phyloP scores from a whole-genome alignment of 2,797 vertebrate species.

The Philypnodon macrostomus region DNA sequence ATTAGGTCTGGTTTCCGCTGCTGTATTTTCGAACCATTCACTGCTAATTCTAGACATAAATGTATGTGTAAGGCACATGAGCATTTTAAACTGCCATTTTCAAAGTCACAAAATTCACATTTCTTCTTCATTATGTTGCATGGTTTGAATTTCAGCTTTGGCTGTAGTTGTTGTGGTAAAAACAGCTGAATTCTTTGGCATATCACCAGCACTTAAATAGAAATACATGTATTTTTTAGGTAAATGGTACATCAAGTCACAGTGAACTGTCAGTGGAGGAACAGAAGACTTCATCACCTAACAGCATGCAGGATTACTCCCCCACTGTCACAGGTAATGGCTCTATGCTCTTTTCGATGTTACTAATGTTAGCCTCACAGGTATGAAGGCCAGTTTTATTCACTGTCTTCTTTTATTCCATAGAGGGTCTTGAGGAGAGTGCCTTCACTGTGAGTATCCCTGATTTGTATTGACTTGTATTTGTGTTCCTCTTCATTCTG shows the following conservation, averaged over 20 bases:
- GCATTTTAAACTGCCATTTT: too few relatives aligned
- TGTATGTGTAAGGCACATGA: too few relatives aligned
- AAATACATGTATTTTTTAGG: conserved; percentile 39
- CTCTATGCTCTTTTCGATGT: not conserved
- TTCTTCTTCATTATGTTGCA: too few relatives aligned
- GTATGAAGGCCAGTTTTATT: not conserved
- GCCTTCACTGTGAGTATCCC: conserved; percentile 72
- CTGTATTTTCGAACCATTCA: too few relatives aligned
- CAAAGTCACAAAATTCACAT: too few relatives aligned
- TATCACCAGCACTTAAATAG: not conserved
- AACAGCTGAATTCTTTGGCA: too few relatives aligned
- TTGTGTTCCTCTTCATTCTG: conserved; percentile 53
- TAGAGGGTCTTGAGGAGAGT: conserved; percentile 74
- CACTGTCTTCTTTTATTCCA: conserved; percentile 10
- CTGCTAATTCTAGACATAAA: too few relatives aligned
- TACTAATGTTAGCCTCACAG: not conserved
- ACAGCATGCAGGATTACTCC: conserved; percentile 57
- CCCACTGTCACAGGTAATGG: conserved; percentile 67
- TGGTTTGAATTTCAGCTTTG: not conserved
- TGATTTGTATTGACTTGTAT: conserved; percentile 10
- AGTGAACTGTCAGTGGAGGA: conserved; percentile 32
- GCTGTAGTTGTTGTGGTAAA: too few relatives aligned
- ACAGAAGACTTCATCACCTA: conserved; percentile 13
- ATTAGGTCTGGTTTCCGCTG: too few relatives aligned
- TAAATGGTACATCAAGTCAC: conserved; percentile 23